These are phyloP conservation scores for Camelus dromedarius DNA, from an alignment of 2,113 vertebrate genomes.

Conservation along the genomic window DNA sequence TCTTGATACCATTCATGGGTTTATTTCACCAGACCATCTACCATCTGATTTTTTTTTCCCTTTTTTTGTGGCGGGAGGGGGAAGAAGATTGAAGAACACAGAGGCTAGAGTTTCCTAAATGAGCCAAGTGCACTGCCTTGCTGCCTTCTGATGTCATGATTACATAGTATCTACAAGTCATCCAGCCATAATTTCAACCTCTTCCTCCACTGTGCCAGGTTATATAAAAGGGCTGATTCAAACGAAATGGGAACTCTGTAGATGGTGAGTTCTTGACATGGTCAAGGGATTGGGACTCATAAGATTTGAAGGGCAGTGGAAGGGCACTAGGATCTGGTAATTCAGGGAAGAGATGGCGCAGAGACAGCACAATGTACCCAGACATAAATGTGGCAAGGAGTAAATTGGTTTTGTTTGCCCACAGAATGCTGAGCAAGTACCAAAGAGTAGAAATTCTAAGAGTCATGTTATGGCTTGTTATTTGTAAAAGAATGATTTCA, in stretches of 20 bases:
- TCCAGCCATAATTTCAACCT: neutral
- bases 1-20: neutral
- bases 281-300: neutral
- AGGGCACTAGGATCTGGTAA: neutral
- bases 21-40: neutral
- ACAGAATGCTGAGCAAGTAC: neutral
- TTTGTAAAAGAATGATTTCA: neutral
- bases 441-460: neutral
- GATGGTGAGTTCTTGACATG: neutral
- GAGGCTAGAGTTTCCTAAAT: neutral
- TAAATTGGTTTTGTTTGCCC: neutral
- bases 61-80: too few relatives aligned
- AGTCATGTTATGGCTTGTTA: neutral
- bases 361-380: neutral
- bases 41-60: neutral
- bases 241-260: neutral
- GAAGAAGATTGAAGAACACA: neutral
- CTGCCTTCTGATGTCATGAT: neutral
- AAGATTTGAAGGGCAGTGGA: neutral
- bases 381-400: neutral
- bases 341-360: neutral
- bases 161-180: neutral
- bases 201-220: neutral
- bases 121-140: neutral
- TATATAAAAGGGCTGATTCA: neutral